Percentiles rank a stretch among this genome's conserved stretches.
These are phyloP conservation scores for Lasius fuliginosus DNA, from an alignment of 2,888 invertebrate genomes.

Conservation along the genomic window DNA sequence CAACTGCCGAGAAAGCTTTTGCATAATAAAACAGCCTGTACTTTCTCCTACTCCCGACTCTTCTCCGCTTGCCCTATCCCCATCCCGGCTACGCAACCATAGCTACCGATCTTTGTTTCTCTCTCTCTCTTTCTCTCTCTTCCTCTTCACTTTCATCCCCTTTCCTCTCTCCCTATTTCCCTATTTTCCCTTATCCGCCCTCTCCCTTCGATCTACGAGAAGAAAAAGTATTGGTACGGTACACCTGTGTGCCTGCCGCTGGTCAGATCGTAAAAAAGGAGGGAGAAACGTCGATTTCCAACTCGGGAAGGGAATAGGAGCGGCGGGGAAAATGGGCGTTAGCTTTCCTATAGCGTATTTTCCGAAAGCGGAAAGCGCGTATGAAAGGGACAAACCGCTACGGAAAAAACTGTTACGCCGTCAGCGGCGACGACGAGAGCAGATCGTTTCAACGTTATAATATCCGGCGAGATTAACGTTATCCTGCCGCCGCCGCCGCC, in stretches of 20 bases:
- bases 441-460: conserved; percentile 56
- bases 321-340: conserved; percentile 69
- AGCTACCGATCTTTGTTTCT: conserved; percentile 59
- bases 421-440: conserved; percentile 1
- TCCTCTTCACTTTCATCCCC: background rate
- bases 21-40: conserved; percentile 86
- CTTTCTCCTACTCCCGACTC: conserved; percentile 72
- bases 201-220: conserved; percentile 59
- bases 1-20: conserved; percentile 86
- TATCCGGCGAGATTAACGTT: conserved; percentile 55
- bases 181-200: conserved; percentile 36
- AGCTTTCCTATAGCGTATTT: conserved; percentile 63
- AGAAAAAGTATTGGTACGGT: conserved; percentile 77
- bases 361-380: conserved; percentile 12
- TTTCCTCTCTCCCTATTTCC: conserved; percentile 24
- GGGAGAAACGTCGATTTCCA: conserved; percentile 69
- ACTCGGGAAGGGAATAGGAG: conserved; percentile 33
- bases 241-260: conserved; percentile 72
- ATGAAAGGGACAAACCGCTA: conserved; percentile 42
- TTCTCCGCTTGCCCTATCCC: conserved; percentile 31
- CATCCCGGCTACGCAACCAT: conserved; percentile 68
- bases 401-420: background rate
- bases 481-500: conserved; percentile 5
- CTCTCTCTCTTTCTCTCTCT: conserved; percentile 33
- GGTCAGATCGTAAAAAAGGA: conserved; percentile 71